Evolutionary conservation across 92 coral and sea anemone species (phyloP).

Genomic region (Pocillopora grandis): DNA sequence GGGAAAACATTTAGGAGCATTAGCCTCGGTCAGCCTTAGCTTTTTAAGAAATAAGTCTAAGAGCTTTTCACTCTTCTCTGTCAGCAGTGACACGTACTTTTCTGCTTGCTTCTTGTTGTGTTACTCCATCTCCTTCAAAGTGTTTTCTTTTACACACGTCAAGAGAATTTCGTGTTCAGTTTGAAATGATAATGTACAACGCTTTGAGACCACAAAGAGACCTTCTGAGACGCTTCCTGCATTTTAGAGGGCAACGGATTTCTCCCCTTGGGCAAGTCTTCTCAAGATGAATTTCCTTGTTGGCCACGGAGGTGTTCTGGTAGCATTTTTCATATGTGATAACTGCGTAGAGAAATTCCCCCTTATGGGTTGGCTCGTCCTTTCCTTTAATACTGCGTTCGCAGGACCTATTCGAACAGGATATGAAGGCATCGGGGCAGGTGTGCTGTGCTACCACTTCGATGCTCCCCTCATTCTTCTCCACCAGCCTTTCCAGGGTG

Average conservation of each 20-base stretch:
- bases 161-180: no score
- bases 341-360: neutral
- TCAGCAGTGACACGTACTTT: conserved; percentile 13
- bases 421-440: conserved; percentile 11
- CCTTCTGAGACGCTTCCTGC: no score
- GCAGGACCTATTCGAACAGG: neutral
- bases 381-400: neutral
- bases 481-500: conserved; percentile 8
- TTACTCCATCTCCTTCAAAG: neutral
- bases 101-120: conserved; percentile 14
- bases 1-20: neutral
- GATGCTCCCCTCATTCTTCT: neutral
- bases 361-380: conserved; percentile 13
- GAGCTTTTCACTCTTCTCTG: neutral
- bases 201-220: no score
- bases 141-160: no score
- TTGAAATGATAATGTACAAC: neutral
- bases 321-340: neutral
- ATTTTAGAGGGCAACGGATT: no score
- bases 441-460: conserved; percentile 1
- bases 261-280: neutral
- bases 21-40: neutral
- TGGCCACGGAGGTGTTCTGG: neutral
- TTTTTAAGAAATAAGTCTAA: neutral
- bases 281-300: conserved; percentile 4